Evolutionary conservation across 2,113 vertebrate species (phyloP).

Genomic region (Phocoena phocoena): DNA sequence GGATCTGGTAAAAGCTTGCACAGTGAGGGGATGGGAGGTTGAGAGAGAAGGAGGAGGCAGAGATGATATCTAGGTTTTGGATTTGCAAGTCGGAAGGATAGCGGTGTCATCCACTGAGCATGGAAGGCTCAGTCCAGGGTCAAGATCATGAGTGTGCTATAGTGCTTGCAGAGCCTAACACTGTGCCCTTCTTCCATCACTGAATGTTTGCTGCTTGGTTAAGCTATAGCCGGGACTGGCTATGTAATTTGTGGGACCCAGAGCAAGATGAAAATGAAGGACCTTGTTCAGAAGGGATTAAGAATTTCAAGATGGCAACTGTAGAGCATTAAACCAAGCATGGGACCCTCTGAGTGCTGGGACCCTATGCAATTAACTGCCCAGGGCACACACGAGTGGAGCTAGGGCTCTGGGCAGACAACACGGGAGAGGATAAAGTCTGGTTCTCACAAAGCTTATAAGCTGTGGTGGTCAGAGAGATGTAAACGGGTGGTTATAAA

Average conservation of each 20-base stretch:
- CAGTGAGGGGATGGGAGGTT: background rate
- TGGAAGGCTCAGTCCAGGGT: background rate
- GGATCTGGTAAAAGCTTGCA: background rate
- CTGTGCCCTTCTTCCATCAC: background rate
- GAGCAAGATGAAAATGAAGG: background rate
- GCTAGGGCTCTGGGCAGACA: background rate
- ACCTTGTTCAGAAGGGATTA: background rate
- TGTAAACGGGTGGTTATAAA: background rate
- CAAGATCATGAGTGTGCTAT: rapidly evolving
- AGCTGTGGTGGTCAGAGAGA: background rate
- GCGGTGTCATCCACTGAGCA: background rate
- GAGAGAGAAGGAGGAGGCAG: background rate
- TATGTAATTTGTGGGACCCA: background rate
- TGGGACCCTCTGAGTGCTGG: background rate
- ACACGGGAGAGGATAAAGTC: background rate
- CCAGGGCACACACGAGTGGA: rapidly evolving
- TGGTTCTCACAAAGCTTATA: background rate
- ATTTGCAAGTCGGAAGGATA: background rate
- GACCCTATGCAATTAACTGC: no score
- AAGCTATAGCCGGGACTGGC: background rate
- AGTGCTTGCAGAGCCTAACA: background rate
- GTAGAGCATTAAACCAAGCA: background rate
- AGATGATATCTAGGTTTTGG: background rate
- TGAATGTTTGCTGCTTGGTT: background rate
- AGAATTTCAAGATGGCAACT: background rate